Conservation (phyloP, 2,797 vertebrate genomes). For the Rhynchotus rufescens region DNA sequence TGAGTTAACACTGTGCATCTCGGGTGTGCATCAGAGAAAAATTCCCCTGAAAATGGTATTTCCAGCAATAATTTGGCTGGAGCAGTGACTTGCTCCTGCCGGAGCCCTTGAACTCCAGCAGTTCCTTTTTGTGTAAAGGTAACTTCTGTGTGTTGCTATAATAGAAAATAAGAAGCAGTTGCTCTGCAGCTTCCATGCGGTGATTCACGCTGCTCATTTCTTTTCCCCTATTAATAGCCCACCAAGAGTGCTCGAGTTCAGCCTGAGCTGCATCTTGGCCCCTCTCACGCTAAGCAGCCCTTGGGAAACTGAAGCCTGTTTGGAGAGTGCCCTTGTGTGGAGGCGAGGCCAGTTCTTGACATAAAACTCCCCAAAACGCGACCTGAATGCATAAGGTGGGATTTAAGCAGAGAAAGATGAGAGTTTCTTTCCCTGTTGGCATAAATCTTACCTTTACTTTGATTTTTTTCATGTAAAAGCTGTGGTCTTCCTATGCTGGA, state of each 20-base stretch:
- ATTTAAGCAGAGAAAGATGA: background rate
- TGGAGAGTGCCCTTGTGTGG: constrained; percentile 8
- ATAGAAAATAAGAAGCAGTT: constrained; percentile 39
- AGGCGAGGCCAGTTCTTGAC: background rate
- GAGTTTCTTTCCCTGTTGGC: background rate
- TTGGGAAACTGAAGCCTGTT: constrained; percentile 33
- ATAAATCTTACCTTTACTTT: background rate
- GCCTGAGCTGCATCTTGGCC: constrained; percentile 53
- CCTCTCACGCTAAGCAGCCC: constrained; percentile 31
- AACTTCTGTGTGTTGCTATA: constrained; percentile 29
- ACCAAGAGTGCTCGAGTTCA: constrained; percentile 61
- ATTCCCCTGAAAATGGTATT: background rate
- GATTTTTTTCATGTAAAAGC: background rate
- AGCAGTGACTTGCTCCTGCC: background rate
- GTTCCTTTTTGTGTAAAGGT: constrained; percentile 49
- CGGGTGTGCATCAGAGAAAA: background rate
- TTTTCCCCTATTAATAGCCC: constrained; percentile 68
- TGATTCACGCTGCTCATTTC: constrained; percentile 66
- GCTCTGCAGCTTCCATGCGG: constrained; percentile 63
- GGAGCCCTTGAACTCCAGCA: constrained; percentile 10
- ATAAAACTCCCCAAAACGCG: background rate
- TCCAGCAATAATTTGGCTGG: fast-evolving
- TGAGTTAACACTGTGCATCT: background rate
- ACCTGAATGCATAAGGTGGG: background rate
- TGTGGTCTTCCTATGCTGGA: background rate